Percentiles rank a stretch among this genome's conserved stretches.
These are phyloP conservation scores for Polia nebulosa DNA, from an alignment of 2,888 invertebrate species.

Conservation along the genomic window DNA sequence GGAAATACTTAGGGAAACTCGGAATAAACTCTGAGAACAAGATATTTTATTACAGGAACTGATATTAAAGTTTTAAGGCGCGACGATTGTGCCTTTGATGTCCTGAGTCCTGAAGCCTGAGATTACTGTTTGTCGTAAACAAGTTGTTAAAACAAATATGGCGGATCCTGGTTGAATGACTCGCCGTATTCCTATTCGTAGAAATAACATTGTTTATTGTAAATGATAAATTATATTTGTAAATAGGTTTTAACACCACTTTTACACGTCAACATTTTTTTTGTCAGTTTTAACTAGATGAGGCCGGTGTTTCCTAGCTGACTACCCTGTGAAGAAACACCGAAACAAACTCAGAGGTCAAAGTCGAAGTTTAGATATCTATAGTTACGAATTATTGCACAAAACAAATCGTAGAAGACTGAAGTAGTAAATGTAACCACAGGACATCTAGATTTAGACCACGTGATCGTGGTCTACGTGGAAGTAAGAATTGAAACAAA, in stretches of 20 bases:
- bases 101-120: background rate
- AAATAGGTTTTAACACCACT: too few relatives aligned
- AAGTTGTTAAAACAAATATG: constrained; percentile 29
- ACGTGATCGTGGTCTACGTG: background rate
- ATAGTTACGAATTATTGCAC: background rate
- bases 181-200: background rate
- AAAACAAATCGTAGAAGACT: background rate
- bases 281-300: too few relatives aligned
- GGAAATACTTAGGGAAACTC: constrained; percentile 26
- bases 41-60: constrained; percentile 33
- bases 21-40: constrained; percentile 10
- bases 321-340: too few relatives aligned
- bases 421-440: background rate
- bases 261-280: too few relatives aligned
- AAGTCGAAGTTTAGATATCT: too few relatives aligned
- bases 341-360: too few relatives aligned
- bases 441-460: background rate
- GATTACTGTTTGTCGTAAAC: constrained; percentile 32
- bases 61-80: constrained; percentile 42
- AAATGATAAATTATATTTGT: too few relatives aligned
- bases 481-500: background rate
- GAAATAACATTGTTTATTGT: background rate
- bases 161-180: background rate
- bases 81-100: constrained; percentile 12
- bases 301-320: too few relatives aligned